Conservation (phyloP, 2,113 vertebrate species). For the Ranitomeya variabilis region DNA sequence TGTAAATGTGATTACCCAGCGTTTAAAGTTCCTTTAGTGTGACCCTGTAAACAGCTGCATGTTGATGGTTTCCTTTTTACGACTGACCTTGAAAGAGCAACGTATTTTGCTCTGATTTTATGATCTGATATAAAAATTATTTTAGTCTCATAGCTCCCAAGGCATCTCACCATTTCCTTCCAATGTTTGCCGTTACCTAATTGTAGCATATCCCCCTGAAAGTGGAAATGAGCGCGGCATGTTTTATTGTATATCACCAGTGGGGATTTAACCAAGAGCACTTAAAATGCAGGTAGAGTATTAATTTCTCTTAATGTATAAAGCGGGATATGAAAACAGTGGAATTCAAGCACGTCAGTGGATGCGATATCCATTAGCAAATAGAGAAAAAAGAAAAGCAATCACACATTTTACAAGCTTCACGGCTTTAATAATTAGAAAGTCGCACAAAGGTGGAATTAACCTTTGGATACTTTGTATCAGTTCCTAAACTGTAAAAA, state of each 20-base stretch:
- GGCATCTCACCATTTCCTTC: background rate
- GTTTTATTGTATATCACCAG: slow-evolving; percentile 44
- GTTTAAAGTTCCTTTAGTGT: too few species aligned
- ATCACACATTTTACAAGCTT: slow-evolving; percentile 36
- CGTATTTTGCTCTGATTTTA: background rate
- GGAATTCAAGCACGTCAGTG: slow-evolving; percentile 36
- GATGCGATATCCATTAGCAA: slow-evolving; percentile 48
- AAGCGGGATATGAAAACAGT: slow-evolving; percentile 34
- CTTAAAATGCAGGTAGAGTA: slow-evolving; percentile 50
- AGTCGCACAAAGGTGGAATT: slow-evolving; percentile 10
- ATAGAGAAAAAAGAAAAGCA: slow-evolving; percentile 26
- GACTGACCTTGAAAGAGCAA: background rate
- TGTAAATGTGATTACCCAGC: background rate
- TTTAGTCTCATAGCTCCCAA: background rate
- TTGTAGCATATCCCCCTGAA: slow-evolving; percentile 24
- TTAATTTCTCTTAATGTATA: slow-evolving; percentile 52
- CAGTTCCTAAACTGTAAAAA: background rate
- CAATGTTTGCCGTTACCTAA: slow-evolving; percentile 21
- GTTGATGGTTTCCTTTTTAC: background rate
- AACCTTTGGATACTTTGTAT: background rate
- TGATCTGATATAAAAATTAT: background rate
- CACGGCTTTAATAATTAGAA: slow-evolving; percentile 46
- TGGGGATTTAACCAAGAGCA: slow-evolving; percentile 36
- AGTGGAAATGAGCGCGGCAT: slow-evolving; percentile 35
- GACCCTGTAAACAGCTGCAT: background rate